phyloP scores from a whole-genome alignment of 2,113 vertebrate genomes.

The Bagarius yarrelli region DNA sequence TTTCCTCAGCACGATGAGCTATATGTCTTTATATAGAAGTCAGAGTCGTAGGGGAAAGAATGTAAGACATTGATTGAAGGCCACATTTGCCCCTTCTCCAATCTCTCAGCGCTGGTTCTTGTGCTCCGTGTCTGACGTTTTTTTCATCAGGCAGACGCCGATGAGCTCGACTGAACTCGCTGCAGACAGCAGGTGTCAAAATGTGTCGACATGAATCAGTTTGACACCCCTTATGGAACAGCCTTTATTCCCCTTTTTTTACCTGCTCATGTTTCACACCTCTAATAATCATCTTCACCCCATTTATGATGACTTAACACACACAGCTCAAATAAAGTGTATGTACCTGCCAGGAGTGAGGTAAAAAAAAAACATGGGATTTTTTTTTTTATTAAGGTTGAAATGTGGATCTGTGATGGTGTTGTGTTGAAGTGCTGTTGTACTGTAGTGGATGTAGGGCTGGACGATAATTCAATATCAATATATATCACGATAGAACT shows the following conservation, averaged over 20 bases:
- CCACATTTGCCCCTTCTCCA: slow-evolving; percentile 34
- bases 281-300: slow-evolving; percentile 17
- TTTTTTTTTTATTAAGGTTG: not conserved
- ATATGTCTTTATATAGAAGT: slow-evolving; percentile 35
- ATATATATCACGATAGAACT: no score
- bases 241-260: slow-evolving; percentile 1
- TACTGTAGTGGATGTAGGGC: no score
- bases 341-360: not conserved
- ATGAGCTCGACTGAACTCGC: slow-evolving; percentile 37
- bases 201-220: slow-evolving; percentile 35
- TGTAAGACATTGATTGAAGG: slow-evolving; percentile 35
- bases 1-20: slow-evolving; percentile 10
- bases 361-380: not conserved
- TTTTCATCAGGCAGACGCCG: slow-evolving; percentile 41
- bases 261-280: slow-evolving; percentile 19
- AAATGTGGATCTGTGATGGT: not conserved
- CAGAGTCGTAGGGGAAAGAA: slow-evolving; percentile 19
- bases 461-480: no score
- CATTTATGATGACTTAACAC: not conserved
- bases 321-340: not conserved
- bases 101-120: slow-evolving; percentile 37
- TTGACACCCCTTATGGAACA: slow-evolving; percentile 16
- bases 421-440: not conserved
- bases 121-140: slow-evolving; percentile 34
- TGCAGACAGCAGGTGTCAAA: slow-evolving; percentile 50